phyloP scores from a whole-genome alignment of 2,113 vertebrate species.

The Notarius lentiginosus region DNA sequence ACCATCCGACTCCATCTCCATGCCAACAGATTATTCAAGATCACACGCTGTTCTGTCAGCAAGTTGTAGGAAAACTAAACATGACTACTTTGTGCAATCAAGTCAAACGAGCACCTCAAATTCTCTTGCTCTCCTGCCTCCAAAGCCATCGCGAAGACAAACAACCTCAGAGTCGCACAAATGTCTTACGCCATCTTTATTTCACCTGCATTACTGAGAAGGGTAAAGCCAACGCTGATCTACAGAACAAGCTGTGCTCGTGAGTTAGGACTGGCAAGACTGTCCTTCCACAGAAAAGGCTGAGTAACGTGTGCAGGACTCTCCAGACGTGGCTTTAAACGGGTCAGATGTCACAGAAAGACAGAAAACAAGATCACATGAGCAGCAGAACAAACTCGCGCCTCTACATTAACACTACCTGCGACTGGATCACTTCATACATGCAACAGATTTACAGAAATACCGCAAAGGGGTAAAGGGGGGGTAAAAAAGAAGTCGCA shows the following conservation, averaged over 20 bases:
- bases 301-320: conserved; percentile 38
- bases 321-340: conserved; percentile 11
- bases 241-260: too few species aligned
- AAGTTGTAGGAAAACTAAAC: background rate
- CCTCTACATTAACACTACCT: conserved; percentile 6
- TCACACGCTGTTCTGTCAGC: too few species aligned
- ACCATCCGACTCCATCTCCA: too few species aligned
- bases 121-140: background rate
- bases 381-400: conserved; percentile 33
- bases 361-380: background rate
- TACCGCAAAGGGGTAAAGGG: background rate
- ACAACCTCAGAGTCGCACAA: background rate
- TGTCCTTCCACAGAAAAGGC: background rate
- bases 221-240: background rate
- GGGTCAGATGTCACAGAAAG: conserved; percentile 34
- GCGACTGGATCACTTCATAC: background rate
- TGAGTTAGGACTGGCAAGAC: background rate
- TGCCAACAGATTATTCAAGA: too few species aligned
- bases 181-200: background rate
- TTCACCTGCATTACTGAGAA: background rate
- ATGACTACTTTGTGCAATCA: background rate
- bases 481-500: background rate
- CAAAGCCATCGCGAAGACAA: background rate
- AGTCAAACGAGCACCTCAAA: background rate
- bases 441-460: background rate